Base-by-base conservation (phyloP, 2,797 vertebrate species). In the Leontopithecus rosalia region DNA sequence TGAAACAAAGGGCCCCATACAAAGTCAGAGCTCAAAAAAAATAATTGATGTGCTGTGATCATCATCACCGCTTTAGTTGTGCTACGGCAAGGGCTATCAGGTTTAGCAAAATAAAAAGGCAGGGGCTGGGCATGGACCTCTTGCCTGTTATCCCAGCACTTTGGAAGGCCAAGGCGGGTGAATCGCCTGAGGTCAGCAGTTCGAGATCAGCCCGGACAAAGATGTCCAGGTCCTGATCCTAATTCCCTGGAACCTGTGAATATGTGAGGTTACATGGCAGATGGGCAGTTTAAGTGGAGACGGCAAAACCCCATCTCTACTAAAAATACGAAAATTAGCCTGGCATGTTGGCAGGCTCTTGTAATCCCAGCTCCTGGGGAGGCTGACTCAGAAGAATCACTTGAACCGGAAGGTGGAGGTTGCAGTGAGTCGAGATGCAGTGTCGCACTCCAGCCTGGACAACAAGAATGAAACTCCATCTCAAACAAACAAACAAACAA, bases 1-100 rank as follows among this genome's bases (percentile, higher is more conserved):
- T 1, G 7, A 33, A 11, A 26, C 0, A 43, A 20, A 58, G n/a
- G 24, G 12, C 1, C 20, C 41, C 0, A 0, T 0, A 11, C 10
- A 11, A 11, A 61, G 43, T 8, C 50, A 64, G 55, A 72, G 52
- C 36, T 39, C 26, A 4, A 5, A 43, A 36, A 4, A 5, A 43
- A 36, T 36, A 19, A 41, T 10, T 28, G 26, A 20, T 24, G 30
- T 20, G 64, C 70, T 33, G 4, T n/a, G 24, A 52, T 7, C 7
- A 17, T 2, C 6, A 7, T 4, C 26, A 3, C 8, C 58, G 0
- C 11, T 7, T 41, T 30, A 57, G 33, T 79, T 77, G 64, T 86
- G 48, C n/a, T 10, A 2, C 4, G 48, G 33, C 24, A 8, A 57
- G 33, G 33, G 33, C 8, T n/a, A n/a, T n/a, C n/a, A n/a, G n/a